Base-by-base conservation (phyloP, 2,888 invertebrate species). In the Netelia melanura region DNA sequence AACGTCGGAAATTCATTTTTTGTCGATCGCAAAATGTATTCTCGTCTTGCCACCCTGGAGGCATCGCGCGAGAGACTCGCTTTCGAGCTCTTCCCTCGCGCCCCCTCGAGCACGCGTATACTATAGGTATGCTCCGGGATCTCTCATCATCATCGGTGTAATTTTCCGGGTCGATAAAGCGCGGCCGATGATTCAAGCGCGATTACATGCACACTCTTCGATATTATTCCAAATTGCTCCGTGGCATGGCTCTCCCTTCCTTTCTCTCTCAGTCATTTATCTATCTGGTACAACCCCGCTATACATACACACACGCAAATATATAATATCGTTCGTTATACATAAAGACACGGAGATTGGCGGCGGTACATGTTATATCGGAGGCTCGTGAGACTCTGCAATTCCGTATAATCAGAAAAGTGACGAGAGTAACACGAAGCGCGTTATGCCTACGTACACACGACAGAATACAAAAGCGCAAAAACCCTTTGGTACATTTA, bases 171-270 rank as follows among this genome's bases (percentile, higher is more conserved):
- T 85, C 85, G 85, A 85, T 83, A 85, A 79, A 80, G 80, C 80
- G 72, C 80, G 72, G 79, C 70, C 78, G 85, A 85, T 85, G 85
- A 85, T 82, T 80, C 80, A 80, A 80, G 76, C 83, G 76, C 85
- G 85, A 85, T 85, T 85, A 85, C 85, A 83, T 83, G 85, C 85
- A 83, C 80, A 84, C 85, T 83, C 83, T 85, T 76, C 85, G 76
- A 83, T 85, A 85, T 85, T 85, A 85, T 83, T 85, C 85, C 83
- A 85, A 85, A 85, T 85, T 85, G 85, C 85, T 85, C 79, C 68
- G 78, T 83, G 75, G 83, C 85, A 76, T 67, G 75, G 79, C 74
- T 83, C 85, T 30, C 30, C 30, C 30, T 30, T 30, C 30, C 30
- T 30, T 30, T 30, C 30, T 30, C 30, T 30, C 30, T 79, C 71